Evolutionary conservation across 2,888 invertebrate species (phyloP).

Genomic region (Neocrepidodera transversa): DNA sequence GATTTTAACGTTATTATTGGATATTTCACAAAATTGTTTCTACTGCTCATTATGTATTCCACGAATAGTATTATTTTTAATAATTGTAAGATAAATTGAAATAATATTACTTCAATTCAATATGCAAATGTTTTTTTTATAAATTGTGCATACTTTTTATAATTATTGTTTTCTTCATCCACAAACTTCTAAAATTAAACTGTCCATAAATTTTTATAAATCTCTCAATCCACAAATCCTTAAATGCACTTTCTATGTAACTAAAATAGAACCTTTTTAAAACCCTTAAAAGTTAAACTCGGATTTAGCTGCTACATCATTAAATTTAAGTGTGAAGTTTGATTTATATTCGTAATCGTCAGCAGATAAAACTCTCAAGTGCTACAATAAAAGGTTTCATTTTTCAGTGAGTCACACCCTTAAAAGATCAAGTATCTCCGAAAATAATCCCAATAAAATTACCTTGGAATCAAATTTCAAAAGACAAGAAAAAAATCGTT

Average conservation of each 20-base stretch:
- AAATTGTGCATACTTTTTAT: too few relatives aligned
- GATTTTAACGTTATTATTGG: too few relatives aligned
- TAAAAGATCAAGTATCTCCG: conserved; percentile 1
- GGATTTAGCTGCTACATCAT: conserved; percentile 13
- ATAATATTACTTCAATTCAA: too few relatives aligned
- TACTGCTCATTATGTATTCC: too few relatives aligned
- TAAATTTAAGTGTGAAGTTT: conserved; percentile 22
- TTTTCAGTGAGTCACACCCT: conserved; percentile 17
- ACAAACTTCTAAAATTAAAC: too few relatives aligned
- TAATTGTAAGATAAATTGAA: too few relatives aligned
- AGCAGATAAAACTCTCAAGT: conserved; percentile 13
- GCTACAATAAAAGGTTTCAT: conserved; percentile 19
- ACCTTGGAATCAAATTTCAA: neutral
- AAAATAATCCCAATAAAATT: neutral
- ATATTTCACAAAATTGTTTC: too few relatives aligned
- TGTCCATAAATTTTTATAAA: too few relatives aligned
- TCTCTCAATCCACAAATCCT: neutral
- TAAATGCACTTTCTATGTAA: conserved; percentile 6
- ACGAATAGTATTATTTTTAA: too few relatives aligned
- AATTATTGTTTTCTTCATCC: too few relatives aligned
- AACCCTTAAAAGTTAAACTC: neutral
- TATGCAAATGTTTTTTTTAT: too few relatives aligned
- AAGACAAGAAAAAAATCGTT: too few relatives aligned
- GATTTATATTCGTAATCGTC: conserved; percentile 14
- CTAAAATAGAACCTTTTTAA: neutral